Percentiles rank a stretch among this genome's conserved stretches.
Evolutionary conservation across 2,797 vertebrate genomes (phyloP).

Genomic region (Hippocampus kuda): DNA sequence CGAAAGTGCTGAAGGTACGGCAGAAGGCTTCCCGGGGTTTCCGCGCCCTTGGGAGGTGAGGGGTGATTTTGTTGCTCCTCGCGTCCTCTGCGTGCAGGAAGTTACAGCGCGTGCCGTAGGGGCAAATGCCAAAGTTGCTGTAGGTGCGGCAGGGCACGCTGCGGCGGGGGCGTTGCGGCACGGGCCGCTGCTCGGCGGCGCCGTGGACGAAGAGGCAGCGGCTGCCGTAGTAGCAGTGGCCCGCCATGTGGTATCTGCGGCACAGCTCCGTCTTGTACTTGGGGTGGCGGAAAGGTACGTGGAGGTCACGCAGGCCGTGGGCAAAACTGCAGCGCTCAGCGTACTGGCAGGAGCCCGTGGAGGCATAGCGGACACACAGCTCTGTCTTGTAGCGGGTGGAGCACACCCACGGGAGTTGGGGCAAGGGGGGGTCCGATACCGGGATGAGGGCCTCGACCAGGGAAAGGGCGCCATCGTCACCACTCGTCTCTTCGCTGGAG

Average conservation of each 20-base stretch:
- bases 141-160: constrained; percentile 62
- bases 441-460: constrained; percentile 64
- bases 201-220: constrained; percentile 72
- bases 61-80: fast-evolving
- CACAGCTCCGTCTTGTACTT: constrained; percentile 75
- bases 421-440: constrained; percentile 39
- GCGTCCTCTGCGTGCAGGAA: constrained; percentile 55
- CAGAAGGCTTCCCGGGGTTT: constrained; percentile 56
- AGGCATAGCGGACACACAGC: constrained; percentile 68
- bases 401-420: constrained; percentile 54
- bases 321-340: constrained; percentile 71
- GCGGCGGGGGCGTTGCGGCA: constrained; percentile 34
- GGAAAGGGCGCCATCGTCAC: constrained; percentile 27
- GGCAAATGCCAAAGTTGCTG: constrained; percentile 60
- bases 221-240: constrained; percentile 67
- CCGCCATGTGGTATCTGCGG: constrained; percentile 60
- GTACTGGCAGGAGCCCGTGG: constrained; percentile 63
- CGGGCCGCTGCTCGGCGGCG: constrained; percentile 58
- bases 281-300: constrained; percentile 67
- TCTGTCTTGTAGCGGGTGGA: constrained; percentile 75
- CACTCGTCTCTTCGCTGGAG: constrained; percentile 27
- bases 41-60: constrained; percentile 34
- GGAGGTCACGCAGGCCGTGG: constrained; percentile 70
- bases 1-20: constrained; percentile 66
- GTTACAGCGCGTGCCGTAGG: constrained; percentile 66